These are phyloP conservation scores for Anguilla japonica DNA, from an alignment of 2,113 vertebrate species.

Conservation along the genomic window DNA sequence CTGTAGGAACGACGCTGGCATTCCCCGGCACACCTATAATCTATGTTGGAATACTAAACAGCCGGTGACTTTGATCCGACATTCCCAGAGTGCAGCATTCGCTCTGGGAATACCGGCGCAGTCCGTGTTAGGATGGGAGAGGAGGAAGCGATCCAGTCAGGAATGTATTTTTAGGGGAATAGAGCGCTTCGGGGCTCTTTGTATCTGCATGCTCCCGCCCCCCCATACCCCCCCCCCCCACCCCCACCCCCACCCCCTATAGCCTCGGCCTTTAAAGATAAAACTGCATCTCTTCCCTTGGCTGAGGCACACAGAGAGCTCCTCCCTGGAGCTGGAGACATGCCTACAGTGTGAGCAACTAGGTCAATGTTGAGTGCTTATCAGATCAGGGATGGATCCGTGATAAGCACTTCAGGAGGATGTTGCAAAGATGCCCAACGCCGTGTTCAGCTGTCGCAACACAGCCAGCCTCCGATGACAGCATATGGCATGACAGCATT, in stretches of 20 bases:
- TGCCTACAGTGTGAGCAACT: not conserved
- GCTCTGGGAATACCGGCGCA: conserved; percentile 45
- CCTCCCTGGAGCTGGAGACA: not conserved
- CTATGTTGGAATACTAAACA: conserved; percentile 56
- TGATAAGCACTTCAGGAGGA: not conserved
- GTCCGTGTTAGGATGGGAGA: conserved; percentile 37
- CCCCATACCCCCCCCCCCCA: not conserved
- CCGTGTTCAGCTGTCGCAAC: not conserved
- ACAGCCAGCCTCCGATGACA: not conserved
- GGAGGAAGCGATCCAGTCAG: conserved; percentile 42
- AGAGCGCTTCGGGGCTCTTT: conserved; percentile 25
- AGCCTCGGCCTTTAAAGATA: not conserved
- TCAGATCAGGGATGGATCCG: not conserved
- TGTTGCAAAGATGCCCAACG: too few relatives aligned
- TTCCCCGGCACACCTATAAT: conserved; percentile 46
- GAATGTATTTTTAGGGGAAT: conserved; percentile 30
- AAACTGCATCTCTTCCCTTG: not conserved
- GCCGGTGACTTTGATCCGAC: conserved; percentile 50
- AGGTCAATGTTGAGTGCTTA: not conserved
- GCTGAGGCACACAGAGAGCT: not conserved
- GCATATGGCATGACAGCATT: not conserved
- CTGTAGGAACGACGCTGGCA: conserved; percentile 33
- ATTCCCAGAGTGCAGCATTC: conserved; percentile 42
- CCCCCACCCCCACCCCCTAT: too few relatives aligned
- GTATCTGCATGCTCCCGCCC: conserved; percentile 20